Conservation (phyloP, 2,888 invertebrate species). For the Spisula solida region DNA sequence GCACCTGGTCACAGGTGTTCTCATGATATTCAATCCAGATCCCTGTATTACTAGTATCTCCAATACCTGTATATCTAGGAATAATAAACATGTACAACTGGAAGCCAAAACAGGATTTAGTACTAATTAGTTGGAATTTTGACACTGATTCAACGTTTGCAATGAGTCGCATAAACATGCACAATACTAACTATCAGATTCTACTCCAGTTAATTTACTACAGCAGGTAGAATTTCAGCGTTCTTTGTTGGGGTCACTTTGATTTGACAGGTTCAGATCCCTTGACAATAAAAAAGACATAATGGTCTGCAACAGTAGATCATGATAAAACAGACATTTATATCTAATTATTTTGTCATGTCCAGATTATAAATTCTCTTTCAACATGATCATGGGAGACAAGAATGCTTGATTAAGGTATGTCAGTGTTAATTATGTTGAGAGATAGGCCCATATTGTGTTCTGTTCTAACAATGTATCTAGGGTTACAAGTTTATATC, state of each 20-base stretch:
- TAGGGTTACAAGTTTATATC: not conserved
- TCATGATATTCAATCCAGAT: too few relatives aligned
- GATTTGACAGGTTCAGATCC: not conserved
- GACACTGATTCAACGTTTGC: too few relatives aligned
- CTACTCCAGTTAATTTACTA: too few relatives aligned
- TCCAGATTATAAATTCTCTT: slow-evolving; percentile 2
- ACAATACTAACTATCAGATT: too few relatives aligned
- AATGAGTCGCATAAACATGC: too few relatives aligned
- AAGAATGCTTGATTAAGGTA: not conserved
- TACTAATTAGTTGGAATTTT: too few relatives aligned
- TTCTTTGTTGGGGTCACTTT: not conserved
- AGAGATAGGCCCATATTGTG: not conserved
- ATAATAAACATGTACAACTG: too few relatives aligned
- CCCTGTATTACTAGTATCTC: too few relatives aligned
- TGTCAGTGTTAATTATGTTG: slow-evolving; percentile 17
- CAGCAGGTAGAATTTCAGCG: not conserved
- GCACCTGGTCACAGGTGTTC: too few relatives aligned
- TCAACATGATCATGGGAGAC: not conserved
- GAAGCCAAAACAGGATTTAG: too few relatives aligned
- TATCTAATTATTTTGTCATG: slow-evolving; percentile 15
- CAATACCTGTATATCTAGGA: too few relatives aligned
- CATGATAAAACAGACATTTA: not conserved
- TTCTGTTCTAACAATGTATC: not conserved
- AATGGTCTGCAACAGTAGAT: not conserved
- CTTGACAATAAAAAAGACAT: not conserved